A percentile compares a stretch with the other conserved stretches of the same genome.
phyloP scores from a whole-genome alignment of 30 jellyfish, hydroid and myxozoan genomes.

The Catostylus mosaicus region DNA sequence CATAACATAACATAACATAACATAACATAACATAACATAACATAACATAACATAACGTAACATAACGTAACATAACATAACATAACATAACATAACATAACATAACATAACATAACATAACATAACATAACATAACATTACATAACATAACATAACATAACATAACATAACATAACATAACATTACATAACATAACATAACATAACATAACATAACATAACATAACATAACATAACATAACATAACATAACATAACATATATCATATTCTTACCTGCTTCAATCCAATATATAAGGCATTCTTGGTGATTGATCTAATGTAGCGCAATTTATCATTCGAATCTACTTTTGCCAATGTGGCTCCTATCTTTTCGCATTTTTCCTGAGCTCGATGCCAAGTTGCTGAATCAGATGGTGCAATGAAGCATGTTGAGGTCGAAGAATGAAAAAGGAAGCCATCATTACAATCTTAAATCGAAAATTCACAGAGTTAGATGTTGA shows the following conservation, averaged over 20 bases:
- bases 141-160: neutral
- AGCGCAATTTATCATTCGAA: neutral
- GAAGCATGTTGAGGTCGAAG: slow-evolving; percentile 11
- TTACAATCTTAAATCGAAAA: slow-evolving; percentile 3
- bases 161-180: neutral
- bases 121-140: neutral
- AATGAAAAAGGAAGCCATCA: slow-evolving; percentile 13
- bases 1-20: neutral
- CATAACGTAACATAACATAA: neutral
- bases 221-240: neutral
- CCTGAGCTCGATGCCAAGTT: slow-evolving; percentile 5
- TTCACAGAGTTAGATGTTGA: too few species aligned
- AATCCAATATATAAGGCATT: slow-evolving; percentile 18
- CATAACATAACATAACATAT: too few species aligned
- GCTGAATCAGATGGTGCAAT: neutral
- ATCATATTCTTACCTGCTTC: slow-evolving; percentile 8
- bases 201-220: neutral
- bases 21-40: neutral
- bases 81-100: neutral
- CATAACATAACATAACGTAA: neutral
- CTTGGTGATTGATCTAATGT: slow-evolving; percentile 7
- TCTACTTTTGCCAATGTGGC: slow-evolving; percentile 32
- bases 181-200: neutral
- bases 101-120: neutral
- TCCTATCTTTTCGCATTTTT: neutral